Conservation (phyloP, 2,888 invertebrate species). For the Ectemnius cavifrons region DNA sequence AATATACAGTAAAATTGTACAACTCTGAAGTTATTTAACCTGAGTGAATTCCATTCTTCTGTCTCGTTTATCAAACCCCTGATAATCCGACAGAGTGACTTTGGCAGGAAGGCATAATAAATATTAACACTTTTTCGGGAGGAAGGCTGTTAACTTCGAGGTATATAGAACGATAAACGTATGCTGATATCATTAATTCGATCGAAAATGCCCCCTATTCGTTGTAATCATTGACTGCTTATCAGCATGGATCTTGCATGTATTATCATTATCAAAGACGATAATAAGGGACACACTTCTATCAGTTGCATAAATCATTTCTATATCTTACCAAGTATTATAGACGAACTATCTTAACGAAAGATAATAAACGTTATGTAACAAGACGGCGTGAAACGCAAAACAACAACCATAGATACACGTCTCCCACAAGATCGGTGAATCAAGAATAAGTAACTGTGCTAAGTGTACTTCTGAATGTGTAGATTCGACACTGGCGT, state of each 20-base stretch:
- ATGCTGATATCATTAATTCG: constrained; percentile 14
- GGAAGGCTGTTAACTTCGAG: constrained; percentile 22
- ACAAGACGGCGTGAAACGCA: too few relatives aligned
- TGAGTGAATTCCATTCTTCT: constrained; percentile 27
- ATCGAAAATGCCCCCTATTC: constrained; percentile 2
- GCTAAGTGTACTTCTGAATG: constrained; percentile 7
- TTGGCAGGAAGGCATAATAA: background rate
- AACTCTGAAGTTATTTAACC: constrained; percentile 27
- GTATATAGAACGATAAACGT: constrained; percentile 16
- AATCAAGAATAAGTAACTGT: background rate
- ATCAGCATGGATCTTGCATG: constrained; percentile 6
- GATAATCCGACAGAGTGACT: constrained; percentile 9
- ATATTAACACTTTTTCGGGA: constrained; percentile 12
- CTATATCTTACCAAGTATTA: background rate
- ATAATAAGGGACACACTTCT: constrained; percentile 30
- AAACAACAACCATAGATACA: background rate
- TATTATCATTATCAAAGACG: constrained; percentile 41
- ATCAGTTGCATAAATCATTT: constrained; percentile 29
- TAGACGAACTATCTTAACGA: constrained; percentile 20
- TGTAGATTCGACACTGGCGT: constrained; percentile 11
- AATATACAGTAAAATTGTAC: constrained; percentile 28
- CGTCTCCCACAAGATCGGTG: constrained; percentile 1
- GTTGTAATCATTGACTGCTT: background rate
- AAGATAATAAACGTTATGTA: constrained; percentile 28
- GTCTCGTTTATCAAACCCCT: background rate